Conservation (phyloP, 1,140 invertebrate genomes). For the Pararge aegeria region DNA sequence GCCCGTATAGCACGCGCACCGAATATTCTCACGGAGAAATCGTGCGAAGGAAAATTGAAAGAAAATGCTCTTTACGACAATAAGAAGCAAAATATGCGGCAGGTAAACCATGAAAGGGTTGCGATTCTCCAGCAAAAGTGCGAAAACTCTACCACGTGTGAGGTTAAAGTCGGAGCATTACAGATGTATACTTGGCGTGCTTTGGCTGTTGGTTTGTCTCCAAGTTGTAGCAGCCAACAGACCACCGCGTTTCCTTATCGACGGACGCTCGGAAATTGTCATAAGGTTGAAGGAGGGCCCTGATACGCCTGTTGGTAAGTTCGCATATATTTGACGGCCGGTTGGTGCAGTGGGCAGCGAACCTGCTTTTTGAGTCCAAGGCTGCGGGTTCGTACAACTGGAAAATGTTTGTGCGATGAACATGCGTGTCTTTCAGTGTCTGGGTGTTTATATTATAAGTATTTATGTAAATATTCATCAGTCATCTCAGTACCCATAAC, state of each 20-base stretch:
- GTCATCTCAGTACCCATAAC: too few relatives aligned
- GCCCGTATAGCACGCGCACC: constrained; percentile 48
- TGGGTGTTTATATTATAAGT: too few relatives aligned
- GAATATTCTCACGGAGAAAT: constrained; percentile 67
- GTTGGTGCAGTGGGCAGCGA: too few relatives aligned
- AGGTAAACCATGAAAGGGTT: constrained; percentile 63
- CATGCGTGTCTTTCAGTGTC: too few relatives aligned
- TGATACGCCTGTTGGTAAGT: constrained; percentile 91
- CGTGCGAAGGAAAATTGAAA: constrained; percentile 62
- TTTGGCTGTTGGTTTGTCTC: constrained; percentile 36
- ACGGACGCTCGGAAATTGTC: constrained; percentile 94
- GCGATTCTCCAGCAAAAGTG: constrained; percentile 30
- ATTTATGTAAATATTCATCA: too few relatives aligned
- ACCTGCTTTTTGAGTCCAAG: too few relatives aligned
- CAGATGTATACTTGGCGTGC: constrained; percentile 29
- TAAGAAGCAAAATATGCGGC: constrained; percentile 53
- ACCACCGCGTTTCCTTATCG: constrained; percentile 90
- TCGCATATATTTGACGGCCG: too few relatives aligned
- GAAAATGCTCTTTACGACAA: constrained; percentile 65
- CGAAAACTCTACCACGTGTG: constrained; percentile 46
- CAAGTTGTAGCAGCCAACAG: constrained; percentile 81
- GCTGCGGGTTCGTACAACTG: neutral
- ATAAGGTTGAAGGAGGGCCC: constrained; percentile 92
- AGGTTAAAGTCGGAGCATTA: constrained; percentile 53
- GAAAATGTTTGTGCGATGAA: too few relatives aligned